Evolutionary conservation across 2,888 invertebrate species (phyloP).

Genomic region (Drosophila melanosoma): DNA sequence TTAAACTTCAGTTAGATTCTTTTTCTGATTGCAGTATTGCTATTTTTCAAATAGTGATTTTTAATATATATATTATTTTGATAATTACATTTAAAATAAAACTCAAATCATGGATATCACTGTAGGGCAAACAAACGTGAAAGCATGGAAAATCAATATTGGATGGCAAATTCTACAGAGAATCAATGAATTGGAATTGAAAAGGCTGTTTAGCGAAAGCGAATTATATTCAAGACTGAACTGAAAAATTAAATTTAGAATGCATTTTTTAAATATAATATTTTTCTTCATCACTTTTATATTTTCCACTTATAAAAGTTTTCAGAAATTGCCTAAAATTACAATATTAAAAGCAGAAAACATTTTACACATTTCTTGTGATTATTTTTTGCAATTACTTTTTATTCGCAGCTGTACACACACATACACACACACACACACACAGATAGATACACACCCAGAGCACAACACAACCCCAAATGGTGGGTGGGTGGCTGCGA

Average conservation of each 20-base stretch:
- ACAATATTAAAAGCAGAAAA: not conserved
- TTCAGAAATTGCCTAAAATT: not conserved
- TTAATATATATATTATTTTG: not conserved
- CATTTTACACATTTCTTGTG: not conserved
- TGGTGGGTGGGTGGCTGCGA: not conserved
- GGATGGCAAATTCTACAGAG: not conserved
- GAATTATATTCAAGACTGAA: not conserved
- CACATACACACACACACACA: slow-evolving; percentile 25
- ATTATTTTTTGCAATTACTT: not conserved
- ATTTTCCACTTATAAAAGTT: not conserved
- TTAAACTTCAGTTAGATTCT: rapidly evolving
- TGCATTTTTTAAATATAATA: not conserved
- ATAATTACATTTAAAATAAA: not conserved
- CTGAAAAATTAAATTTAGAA: not conserved
- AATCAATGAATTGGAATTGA: not conserved
- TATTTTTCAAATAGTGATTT: not conserved
- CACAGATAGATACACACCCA: slow-evolving; percentile 18
- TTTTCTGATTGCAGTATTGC: not conserved
- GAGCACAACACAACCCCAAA: slow-evolving; percentile 40
- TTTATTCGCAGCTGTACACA: slow-evolving; percentile 10
- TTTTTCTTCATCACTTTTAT: not conserved
- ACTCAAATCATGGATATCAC: too few species aligned
- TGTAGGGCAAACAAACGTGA: too few species aligned
- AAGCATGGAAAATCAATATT: not conserved
- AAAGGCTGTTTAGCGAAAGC: not conserved